Conservation (phyloP, 2,113 vertebrate genomes). For the Oryctolagus cuniculus region mOryCun1.1 NC_091450.1:32669001-32669500, state of each 20-base stretch:
- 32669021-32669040: slow-evolving; percentile 49
- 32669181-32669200: slow-evolving; percentile 83
- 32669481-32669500: not conserved
- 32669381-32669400: too few species aligned
- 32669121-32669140: slow-evolving; percentile 93
- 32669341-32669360: too few species aligned
- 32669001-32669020: slow-evolving; percentile 12
- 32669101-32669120: slow-evolving; percentile 95
- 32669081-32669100: slow-evolving; percentile 92
- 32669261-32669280: not conserved
- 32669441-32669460: not conserved
- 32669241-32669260: not conserved
- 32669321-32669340: not conserved
- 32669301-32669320: not conserved
- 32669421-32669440: too few species aligned
- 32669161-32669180: slow-evolving; percentile 84
- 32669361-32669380: not conserved
- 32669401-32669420: too few species aligned
- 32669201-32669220: not conserved
- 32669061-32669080: slow-evolving; percentile 78
- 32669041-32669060: slow-evolving; percentile 43
- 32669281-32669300: not conserved
- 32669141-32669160: slow-evolving; percentile 93
- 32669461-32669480: not conserved
- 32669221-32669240: not conserved